Base-by-base conservation (phyloP, 2,888 invertebrate species). In the Tenthredo mesomela region DNA sequence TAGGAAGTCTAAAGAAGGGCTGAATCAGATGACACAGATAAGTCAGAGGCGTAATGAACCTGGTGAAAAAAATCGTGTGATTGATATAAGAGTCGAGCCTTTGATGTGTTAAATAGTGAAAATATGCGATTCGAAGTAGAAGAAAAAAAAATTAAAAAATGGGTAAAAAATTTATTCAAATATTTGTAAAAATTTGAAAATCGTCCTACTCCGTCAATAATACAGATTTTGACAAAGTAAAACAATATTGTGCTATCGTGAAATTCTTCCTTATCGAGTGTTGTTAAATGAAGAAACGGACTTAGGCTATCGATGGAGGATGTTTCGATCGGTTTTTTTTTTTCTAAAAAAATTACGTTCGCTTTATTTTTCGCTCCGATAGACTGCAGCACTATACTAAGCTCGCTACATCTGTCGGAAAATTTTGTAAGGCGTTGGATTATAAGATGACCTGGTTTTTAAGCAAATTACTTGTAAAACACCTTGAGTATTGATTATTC, bases 361-460 rank as follows among this genome's bases (percentile, higher is more conserved):
- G 29, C 40, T 29, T 58, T 29, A 21, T 82, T 37, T 43, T 29
- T 47, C 18, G 18, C 12, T 15, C 82, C 82, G 15, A 21, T 9
- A 80, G 80, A 82, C 70, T 12, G 82, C 82, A 82, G 82, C 61
- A 80, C 67, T 2, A 54, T 29, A 40, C n/a, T 4, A 21, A 82
- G 80, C 67, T 18, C 43, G 33, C 37, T 25, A n/a, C 18, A 2
- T 15, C 29, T 61, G 47, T 2, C 29, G 43, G 29, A 65, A 58
- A 70, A 50, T 40, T 67, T 43, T 67, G 18, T n/a, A 70, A 25
- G 67, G 47, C 15, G 40, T 37, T 43, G 75, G 40, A 73, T 84
- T 65, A 73, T 85, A 83, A 84, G 73, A 85, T 84, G 85, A 85
- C 85, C 85, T 82, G 70, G 85, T 83, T 85, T 85, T 83, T 73